Base-by-base conservation (phyloP, 2,888 invertebrate genomes). In the Calliscelio sp. region DNA sequence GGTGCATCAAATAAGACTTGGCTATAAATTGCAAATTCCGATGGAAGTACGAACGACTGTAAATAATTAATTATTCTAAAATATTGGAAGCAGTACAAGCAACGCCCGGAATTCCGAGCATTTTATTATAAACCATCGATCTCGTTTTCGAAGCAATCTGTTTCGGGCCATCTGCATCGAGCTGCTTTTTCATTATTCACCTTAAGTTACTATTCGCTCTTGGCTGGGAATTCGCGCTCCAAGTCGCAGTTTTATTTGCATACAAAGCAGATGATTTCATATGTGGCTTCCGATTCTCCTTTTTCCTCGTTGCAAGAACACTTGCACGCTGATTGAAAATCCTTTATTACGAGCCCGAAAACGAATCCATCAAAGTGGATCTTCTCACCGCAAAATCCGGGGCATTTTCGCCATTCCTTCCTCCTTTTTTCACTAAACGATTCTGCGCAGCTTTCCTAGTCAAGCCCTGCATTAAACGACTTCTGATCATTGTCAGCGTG, bases 261-360 rank as follows among this genome's bases (percentile, higher is more conserved):
- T 49, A 32, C n/a, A 65, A 65, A 65, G n/a, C n/a, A 32, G 32
- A 46, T 32, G 49, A 65, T 65, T 65, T 65, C 32, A 49, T 65
- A 49, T 49, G 20, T 65, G 28, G 65, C 7, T 49, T 46, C 25
- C 32, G 8, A 25, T 1, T 38, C 57, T 28, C 32, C 6, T 28
- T 28, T 6, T 28, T 28, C 28, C 28, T 4, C 28, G 8, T 28
- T 8, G 8, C 4, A 28, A 28, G 24, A 51, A 51, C 51, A 46
- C 46, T 18, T 46, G 46, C 51, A 22, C 4, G 10, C 51, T 22
- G 24, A 51, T 22, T 51, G 51, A 51, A 51, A 51, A 51, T 20
- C 24, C 51, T 51, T 51, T 20, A 51, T 8, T 22, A 8, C 22
- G 5, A 51, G 22, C 22, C 5, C 5, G 22, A 24, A 55, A 20